Evolutionary conservation across 2,797 vertebrate genomes (phyloP), one percentile per base, ranked within the genome.

Genomic region (Gymnoscopelus microlampas): DNA sequence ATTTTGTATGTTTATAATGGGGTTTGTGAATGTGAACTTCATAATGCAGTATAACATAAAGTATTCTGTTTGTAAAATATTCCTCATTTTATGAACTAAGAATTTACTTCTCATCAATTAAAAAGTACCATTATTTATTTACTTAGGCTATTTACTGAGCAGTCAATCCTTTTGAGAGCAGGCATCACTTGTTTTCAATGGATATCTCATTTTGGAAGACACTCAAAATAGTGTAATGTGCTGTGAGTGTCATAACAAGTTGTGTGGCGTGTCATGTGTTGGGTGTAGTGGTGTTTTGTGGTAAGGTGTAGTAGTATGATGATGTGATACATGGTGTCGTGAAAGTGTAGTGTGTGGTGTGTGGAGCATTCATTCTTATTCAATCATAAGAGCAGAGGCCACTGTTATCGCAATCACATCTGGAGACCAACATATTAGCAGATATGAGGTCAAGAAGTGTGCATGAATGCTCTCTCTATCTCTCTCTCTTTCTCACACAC

Each of bases 391-490:
- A 32, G 67, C 26, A n/a, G 54, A 83, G 53, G 23, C 8, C 11
- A 0, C 58, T 5, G 15, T 2, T 56, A 66, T 61, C 48, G 35
- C 48, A 5, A 0, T 70, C 67, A 74, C 82, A 85, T 86, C 74
- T 84, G 85, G 79, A 76, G 44, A 74, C 13, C 26, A 2, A 7
- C 10, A 19, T 9, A 84, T 84, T 76, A 84, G 15, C 66, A 64
- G 55, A 56, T 64, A 60, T 0, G 0, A 71, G 53, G 73, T 76
- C 73, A 39, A 53, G 68, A 75, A 15, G 50, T 51, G 12, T 13
- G 50, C 50, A 13, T 51, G 50, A 15, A 9, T 44, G 39, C 8
- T 24, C 53, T 29, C 26, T 29, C 26, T 2, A 2, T 26, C 26
- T 29, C 26, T 29, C 26, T 29, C 71, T 66, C 61, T 63, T 57